Conservation (phyloP, 2,888 invertebrate species). For the Temnothorax rugatulus region DNA sequence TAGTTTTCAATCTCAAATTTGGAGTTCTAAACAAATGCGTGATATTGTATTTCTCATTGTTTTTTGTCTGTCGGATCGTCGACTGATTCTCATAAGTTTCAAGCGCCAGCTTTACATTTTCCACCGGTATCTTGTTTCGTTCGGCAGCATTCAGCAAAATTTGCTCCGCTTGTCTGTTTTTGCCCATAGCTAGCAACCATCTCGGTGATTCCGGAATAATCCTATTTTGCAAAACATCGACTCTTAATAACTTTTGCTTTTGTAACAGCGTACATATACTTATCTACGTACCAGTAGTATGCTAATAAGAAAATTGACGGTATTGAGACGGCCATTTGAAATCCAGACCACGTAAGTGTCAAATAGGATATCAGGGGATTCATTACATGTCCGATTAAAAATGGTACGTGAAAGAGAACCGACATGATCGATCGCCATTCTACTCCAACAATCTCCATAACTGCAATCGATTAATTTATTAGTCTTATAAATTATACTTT, state of each 20-base stretch:
- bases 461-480: conserved; percentile 73
- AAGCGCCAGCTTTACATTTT: conserved; percentile 81
- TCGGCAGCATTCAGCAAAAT: conserved; percentile 85
- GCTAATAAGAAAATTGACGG: conserved; percentile 86
- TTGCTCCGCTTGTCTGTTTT: conserved; percentile 83
- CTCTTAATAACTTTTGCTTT: conserved; percentile 1
- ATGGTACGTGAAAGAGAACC: conserved; percentile 88
- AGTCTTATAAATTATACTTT: neutral
- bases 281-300: conserved; percentile 86
- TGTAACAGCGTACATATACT: conserved; percentile 2
- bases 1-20: conserved; percentile 84
- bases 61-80: conserved; percentile 83
- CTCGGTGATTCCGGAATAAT: conserved; percentile 87
- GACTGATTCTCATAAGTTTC: conserved; percentile 75
- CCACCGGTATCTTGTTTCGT: conserved; percentile 83
- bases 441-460: conserved; percentile 89
- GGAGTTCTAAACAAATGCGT: conserved; percentile 84
- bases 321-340: conserved; percentile 86
- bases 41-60: conserved; percentile 84
- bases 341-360: conserved; percentile 88
- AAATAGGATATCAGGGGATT: conserved; percentile 89
- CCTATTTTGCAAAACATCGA: conserved; percentile 77
- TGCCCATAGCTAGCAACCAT: conserved; percentile 86
- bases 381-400: conserved; percentile 87
- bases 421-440: conserved; percentile 86